Conservation (phyloP, 2,888 invertebrate genomes). For the Drosophila colorata region DNA sequence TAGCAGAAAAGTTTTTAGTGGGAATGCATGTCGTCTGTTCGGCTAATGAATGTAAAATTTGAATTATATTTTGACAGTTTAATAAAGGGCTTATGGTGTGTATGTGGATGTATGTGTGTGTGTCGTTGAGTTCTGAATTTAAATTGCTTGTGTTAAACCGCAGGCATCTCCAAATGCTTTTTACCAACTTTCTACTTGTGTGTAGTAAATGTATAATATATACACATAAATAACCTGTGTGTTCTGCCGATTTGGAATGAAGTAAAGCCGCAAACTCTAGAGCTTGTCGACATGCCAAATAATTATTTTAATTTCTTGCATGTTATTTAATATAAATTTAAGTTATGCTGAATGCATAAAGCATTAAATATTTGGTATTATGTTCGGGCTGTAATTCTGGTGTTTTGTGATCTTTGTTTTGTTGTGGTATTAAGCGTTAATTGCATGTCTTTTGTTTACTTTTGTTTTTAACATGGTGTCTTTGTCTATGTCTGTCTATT, state of each 20-base stretch:
- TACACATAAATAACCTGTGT: slow-evolving; percentile 10
- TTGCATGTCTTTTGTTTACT: slow-evolving; percentile 55
- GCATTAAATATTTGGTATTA: slow-evolving; percentile 20
- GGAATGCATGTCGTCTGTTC: slow-evolving; percentile 5
- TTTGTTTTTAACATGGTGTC: slow-evolving; percentile 2
- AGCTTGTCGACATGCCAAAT: slow-evolving; percentile 16
- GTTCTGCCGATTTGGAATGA: slow-evolving; percentile 2
- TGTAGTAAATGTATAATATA: slow-evolving; percentile 2
- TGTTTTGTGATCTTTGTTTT: slow-evolving; percentile 11
- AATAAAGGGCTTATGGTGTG: slow-evolving; percentile 23
- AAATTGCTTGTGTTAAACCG: slow-evolving; percentile 25
- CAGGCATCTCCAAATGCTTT: slow-evolving; percentile 25
- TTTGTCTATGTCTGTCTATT: slow-evolving; percentile 12
- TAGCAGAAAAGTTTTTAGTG: slow-evolving; percentile 8
- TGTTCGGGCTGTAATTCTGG: slow-evolving; percentile 22
- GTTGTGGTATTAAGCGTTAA: slow-evolving; percentile 26
- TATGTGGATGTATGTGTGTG: slow-evolving; percentile 12
- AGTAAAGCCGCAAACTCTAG: slow-evolving; percentile 18
- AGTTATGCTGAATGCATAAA: slow-evolving; percentile 34
- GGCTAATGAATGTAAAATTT: slow-evolving; percentile 58
- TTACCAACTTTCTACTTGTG: slow-evolving; percentile 12
- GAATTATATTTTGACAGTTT: slow-evolving; percentile 57
- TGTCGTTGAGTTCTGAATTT: slow-evolving; percentile 22
- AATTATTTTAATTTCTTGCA: slow-evolving; percentile 24
- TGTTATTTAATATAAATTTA: slow-evolving; percentile 41